Evolutionary conservation across 2,888 invertebrate species (phyloP).

Genomic region (Xanthorhoe designata): DNA sequence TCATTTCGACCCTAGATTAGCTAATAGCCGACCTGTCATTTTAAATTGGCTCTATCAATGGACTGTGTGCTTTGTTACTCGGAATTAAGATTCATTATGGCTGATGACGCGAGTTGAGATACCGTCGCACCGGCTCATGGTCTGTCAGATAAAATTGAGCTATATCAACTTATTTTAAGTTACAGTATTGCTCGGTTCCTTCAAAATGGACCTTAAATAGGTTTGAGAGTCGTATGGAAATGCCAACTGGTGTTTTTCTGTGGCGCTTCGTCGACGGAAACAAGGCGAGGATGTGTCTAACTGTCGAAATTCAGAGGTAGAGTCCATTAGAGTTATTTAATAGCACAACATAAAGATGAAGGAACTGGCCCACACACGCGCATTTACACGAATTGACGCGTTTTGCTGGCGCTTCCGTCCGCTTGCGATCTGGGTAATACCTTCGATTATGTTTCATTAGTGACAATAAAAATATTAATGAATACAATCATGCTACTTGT

Average conservation of each 20-base stretch:
- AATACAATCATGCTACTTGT: slow-evolving; percentile 20
- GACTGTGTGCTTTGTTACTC: neutral
- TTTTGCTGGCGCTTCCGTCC: slow-evolving; percentile 53
- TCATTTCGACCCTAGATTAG: slow-evolving; percentile 15
- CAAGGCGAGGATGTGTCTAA: slow-evolving; percentile 64
- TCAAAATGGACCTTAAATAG: neutral
- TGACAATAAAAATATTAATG: slow-evolving; percentile 28
- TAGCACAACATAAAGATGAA: slow-evolving; percentile 71
- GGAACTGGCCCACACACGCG: slow-evolving; percentile 56
- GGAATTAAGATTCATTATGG: neutral
- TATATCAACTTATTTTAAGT: neutral
- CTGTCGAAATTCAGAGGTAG: too few relatives aligned
- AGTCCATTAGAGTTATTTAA: slow-evolving; percentile 71
- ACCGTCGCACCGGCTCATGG: neutral
- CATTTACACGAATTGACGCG: slow-evolving; percentile 45
- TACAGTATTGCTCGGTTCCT: neutral
- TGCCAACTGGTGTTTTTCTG: slow-evolving; percentile 15
- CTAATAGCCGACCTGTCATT: slow-evolving; percentile 30
- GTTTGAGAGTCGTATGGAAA: slow-evolving; percentile 1
- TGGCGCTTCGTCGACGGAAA: slow-evolving; percentile 65
- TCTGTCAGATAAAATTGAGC: slow-evolving; percentile 4
- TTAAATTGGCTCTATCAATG: slow-evolving; percentile 41
- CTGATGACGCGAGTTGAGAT: neutral
- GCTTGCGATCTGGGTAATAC: slow-evolving; percentile 33
- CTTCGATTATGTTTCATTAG: slow-evolving; percentile 35